Conservation (phyloP, 2,113 vertebrate genomes). For the Poecile atricapillus region DNA sequence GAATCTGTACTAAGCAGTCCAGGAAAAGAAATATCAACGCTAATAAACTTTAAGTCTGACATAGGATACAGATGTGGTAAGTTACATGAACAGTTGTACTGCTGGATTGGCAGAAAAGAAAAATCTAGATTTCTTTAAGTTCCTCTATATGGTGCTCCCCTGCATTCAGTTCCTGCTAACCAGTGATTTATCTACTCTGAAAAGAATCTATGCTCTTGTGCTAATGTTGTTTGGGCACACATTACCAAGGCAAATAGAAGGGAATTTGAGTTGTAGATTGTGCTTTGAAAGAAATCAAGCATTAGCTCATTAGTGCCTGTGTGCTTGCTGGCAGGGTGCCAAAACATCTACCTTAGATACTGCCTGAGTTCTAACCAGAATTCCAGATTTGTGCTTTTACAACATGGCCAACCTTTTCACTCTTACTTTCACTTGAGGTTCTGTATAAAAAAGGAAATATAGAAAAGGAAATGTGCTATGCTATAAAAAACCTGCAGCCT, state of each 20-base stretch:
- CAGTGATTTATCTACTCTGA: background rate
- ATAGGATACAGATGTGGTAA: background rate
- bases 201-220: background rate
- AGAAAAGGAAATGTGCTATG: background rate
- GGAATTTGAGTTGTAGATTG: background rate
- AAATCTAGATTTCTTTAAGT: background rate
- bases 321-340: background rate
- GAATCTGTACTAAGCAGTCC: background rate
- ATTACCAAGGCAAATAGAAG: background rate
- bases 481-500: rapidly evolving
- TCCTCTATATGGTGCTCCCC: background rate
- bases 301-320: background rate
- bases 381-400: background rate
- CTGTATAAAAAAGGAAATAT: background rate
- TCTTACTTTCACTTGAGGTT: background rate
- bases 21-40: background rate
- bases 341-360: background rate
- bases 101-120: background rate
- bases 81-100: background rate
- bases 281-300: background rate
- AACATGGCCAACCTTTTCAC: background rate
- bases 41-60: background rate
- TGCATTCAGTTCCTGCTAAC: background rate
- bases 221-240: background rate
- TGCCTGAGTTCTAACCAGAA: background rate